phyloP scores from a whole-genome alignment of 2,888 invertebrate genomes.

The Tipula unca region DNA sequence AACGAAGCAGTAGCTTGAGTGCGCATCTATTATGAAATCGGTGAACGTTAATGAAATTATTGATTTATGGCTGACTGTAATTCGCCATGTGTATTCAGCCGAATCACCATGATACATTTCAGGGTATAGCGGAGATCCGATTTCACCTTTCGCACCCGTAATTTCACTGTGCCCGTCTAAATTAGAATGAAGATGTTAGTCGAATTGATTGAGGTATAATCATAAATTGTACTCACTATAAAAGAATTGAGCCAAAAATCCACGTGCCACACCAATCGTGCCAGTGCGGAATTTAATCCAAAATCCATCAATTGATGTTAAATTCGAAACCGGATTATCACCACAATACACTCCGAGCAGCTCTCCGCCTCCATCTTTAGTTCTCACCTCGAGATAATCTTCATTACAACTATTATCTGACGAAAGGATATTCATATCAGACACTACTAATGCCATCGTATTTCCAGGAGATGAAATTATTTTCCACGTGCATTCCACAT shows the following conservation, averaged over 20 bases:
- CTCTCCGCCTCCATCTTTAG: constrained; percentile 52
- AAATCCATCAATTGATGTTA: constrained; percentile 49
- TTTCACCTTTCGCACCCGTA: constrained; percentile 54
- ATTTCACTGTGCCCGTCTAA: constrained; percentile 60
- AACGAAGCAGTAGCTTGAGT: constrained; percentile 21
- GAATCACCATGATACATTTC: constrained; percentile 26
- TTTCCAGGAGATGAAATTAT: constrained; percentile 64
- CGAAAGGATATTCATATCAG: constrained; percentile 57
- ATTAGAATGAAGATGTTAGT: constrained; percentile 24
- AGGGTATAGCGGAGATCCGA: constrained; percentile 76
- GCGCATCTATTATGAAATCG: constrained; percentile 36
- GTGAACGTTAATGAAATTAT: constrained; percentile 47
- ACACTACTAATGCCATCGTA: constrained; percentile 54
- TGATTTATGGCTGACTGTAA: constrained; percentile 50
- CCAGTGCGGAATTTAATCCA: constrained; percentile 73
- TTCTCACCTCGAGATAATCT: constrained; percentile 80
- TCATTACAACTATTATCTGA: constrained; percentile 66
- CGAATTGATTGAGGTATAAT: too few species aligned
- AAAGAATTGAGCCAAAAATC: constrained; percentile 68
- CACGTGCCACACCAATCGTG: constrained; percentile 49
- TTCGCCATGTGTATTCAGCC: constrained; percentile 57
- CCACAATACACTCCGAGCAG: constrained; percentile 71
- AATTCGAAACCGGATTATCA: constrained; percentile 48
- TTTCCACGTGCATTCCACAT: constrained; percentile 66
- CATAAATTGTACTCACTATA: constrained; percentile 45